A percentile compares a stretch with the other conserved stretches of the same genome.
These are phyloP conservation scores for Stramonita haemastoma DNA, from an alignment of 2,888 invertebrate species.

Conservation along the genomic window DNA sequence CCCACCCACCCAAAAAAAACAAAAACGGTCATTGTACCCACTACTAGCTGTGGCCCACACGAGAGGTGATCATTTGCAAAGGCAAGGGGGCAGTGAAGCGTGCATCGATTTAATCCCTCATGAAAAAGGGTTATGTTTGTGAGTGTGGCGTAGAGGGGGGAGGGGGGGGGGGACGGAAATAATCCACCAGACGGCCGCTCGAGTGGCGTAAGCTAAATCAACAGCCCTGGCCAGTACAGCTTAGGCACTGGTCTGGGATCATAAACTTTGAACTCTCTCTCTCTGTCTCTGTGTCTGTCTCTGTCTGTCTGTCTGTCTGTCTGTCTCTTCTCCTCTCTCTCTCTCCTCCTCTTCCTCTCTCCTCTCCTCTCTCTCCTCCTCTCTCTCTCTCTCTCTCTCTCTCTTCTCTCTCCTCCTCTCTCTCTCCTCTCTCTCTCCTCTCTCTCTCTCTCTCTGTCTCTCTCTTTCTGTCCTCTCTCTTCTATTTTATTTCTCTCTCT, in stretches of 20 bases:
- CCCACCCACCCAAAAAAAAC: no score
- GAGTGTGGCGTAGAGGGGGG: not conserved
- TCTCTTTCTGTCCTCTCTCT: not conserved
- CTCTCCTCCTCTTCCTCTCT: not conserved
- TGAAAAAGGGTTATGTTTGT: not conserved
- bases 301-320: not conserved
- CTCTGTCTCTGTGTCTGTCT: not conserved
- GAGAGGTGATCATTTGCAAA: not conserved
- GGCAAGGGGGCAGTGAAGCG: slow-evolving; percentile 2
- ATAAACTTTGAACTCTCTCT: not conserved
- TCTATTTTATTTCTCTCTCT: not conserved
- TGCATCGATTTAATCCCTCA: slow-evolving; percentile 5
- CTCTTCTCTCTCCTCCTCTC: not conserved
- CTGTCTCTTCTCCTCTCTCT: not conserved
- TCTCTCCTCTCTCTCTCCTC: not conserved
- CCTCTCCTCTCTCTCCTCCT: not conserved
- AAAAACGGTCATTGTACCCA: no score
- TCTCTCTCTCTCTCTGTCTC: not conserved
- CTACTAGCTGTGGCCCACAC: not conserved
- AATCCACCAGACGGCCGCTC: not conserved
- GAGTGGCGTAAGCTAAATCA: slow-evolving; percentile 14
- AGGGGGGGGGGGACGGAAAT: no score
- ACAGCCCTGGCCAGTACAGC: not conserved
- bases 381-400: not conserved
- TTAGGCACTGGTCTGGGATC: not conserved